Conservation (phyloP, 35 echinoderm and acorn worm species). For the Anneissia japonica region DNA sequence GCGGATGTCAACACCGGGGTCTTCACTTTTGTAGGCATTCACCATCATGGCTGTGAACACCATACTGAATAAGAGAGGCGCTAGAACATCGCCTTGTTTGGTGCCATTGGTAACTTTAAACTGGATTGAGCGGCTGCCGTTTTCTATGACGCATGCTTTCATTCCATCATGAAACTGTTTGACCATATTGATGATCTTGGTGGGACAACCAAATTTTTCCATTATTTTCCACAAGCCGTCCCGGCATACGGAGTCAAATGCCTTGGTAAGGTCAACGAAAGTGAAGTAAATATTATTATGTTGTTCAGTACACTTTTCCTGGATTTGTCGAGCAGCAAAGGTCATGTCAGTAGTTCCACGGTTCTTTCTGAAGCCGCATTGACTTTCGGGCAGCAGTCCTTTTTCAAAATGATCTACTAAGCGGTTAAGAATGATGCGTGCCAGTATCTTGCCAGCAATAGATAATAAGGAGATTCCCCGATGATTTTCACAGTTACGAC, state of each 20-base stretch:
- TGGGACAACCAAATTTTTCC: slow-evolving; percentile 16
- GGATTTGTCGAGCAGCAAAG: slow-evolving; percentile 23
- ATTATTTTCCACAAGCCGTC: slow-evolving; percentile 17
- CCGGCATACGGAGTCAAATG: slow-evolving; percentile 1
- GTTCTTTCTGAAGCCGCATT: not conserved
- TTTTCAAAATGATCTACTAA: not conserved
- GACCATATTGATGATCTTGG: slow-evolving; percentile 14
- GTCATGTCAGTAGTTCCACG: slow-evolving; percentile 24
- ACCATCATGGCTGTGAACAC: too few species aligned
- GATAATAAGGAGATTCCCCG: not conserved
- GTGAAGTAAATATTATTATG: not conserved
- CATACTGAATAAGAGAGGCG: too few species aligned
- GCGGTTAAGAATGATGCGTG: not conserved
- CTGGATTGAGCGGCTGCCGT: too few species aligned
- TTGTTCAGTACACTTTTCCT: slow-evolving; percentile 10
- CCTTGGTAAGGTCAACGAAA: slow-evolving; percentile 31
- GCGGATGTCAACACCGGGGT: too few species aligned
- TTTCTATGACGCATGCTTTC: too few species aligned
- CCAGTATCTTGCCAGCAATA: not conserved
- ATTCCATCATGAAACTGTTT: slow-evolving; percentile 4
- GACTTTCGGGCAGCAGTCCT: slow-evolving; percentile 6
- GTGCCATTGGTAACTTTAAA: too few species aligned
- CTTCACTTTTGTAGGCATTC: too few species aligned
- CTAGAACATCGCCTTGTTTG: too few species aligned
- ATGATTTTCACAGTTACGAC: not conserved